These are phyloP conservation scores for Drosophila crucigera DNA, from an alignment of 2,888 invertebrate genomes.

Conservation along the genomic window DNA sequence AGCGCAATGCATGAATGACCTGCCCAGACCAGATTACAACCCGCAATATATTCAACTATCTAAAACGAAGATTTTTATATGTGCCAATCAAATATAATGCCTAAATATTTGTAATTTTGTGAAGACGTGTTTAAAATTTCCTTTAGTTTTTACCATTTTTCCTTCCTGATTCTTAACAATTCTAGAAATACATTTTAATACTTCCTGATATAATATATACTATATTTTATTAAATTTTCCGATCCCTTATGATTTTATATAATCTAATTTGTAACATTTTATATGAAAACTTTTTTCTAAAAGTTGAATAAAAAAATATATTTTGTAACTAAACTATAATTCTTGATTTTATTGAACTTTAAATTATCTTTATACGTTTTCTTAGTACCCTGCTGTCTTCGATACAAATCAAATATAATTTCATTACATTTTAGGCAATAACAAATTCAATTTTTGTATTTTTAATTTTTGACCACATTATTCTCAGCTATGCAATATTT, in stretches of 20 bases:
- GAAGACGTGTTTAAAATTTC: neutral
- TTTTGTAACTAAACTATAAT: neutral
- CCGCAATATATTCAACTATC: neutral
- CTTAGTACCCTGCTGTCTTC: neutral
- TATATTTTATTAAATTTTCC: neutral
- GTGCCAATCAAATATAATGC: neutral
- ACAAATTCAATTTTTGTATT: neutral
- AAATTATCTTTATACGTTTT: neutral
- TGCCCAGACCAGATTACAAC: slow-evolving; percentile 9
- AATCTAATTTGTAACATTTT: neutral
- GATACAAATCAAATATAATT: neutral
- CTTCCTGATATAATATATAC: accelerated
- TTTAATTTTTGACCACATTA: neutral
- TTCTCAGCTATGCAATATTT: neutral
- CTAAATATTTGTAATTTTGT: neutral
- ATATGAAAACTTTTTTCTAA: neutral
- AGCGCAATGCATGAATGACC: slow-evolving; percentile 41
- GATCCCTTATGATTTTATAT: neutral
- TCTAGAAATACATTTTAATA: neutral
- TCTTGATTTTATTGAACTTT: neutral
- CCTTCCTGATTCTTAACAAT: neutral
- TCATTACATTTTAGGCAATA: neutral
- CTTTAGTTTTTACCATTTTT: neutral
- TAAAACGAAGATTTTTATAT: neutral
- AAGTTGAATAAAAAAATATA: neutral